Percentiles rank a stretch among this genome's conserved stretches.
These are phyloP conservation scores for Rhombomys opimus DNA, from an alignment of 2,113 vertebrate species.

Conservation along the genomic window DNA sequence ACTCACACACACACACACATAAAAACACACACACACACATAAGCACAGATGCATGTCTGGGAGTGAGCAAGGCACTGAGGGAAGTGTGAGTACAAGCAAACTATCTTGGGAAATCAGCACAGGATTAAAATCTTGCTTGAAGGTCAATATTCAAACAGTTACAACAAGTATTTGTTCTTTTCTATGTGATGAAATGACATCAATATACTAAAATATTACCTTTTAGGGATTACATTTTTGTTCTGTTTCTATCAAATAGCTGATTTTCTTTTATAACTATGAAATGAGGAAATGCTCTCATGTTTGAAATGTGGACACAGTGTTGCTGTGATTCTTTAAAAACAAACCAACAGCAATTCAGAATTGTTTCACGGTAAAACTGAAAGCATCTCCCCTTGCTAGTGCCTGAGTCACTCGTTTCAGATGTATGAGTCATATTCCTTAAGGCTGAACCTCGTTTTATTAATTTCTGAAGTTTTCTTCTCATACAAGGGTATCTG, in stretches of 20 bases:
- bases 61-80: neutral
- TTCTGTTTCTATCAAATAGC: neutral
- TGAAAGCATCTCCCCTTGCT: neutral
- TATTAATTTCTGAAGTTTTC: constrained; percentile 77
- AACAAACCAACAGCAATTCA: constrained; percentile 21
- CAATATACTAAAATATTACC: constrained; percentile 13
- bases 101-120: constrained; percentile 16
- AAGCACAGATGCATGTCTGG: neutral
- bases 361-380: constrained; percentile 50
- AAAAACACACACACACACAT: neutral
- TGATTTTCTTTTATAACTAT: constrained; percentile 47
- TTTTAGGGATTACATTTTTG: neutral
- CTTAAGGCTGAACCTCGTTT: constrained; percentile 73
- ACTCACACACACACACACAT: neutral
- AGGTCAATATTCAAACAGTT: constrained; percentile 35
- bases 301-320: constrained; percentile 40
- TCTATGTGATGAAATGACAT: neutral
- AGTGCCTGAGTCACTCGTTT: constrained; percentile 66
- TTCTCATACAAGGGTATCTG: constrained; percentile 66
- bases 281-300: constrained; percentile 33
- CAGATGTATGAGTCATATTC: constrained; percentile 76
- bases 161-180: constrained; percentile 18
- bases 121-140: neutral
- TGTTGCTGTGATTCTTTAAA: neutral
- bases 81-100: constrained; percentile 8